Conservation (phyloP, 2,797 vertebrate species). For the Vespertilio murinus region DNA sequence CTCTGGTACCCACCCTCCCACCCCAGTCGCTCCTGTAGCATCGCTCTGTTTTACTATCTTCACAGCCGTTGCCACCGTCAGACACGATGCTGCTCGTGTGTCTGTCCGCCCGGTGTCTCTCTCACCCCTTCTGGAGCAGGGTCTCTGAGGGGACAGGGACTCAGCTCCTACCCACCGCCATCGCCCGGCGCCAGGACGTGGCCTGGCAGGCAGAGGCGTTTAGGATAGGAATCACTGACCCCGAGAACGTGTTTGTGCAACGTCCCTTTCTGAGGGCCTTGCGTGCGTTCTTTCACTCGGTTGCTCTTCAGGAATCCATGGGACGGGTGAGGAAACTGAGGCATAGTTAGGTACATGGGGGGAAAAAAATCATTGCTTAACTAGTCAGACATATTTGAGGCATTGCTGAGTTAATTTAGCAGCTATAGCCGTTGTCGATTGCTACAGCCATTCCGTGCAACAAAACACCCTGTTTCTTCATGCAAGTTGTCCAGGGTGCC, state of each 20-base stretch:
- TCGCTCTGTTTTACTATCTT: not conserved
- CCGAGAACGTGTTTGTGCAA: accelerated
- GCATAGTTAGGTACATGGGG: not conserved
- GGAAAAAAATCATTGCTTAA: not conserved
- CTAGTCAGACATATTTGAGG: not conserved
- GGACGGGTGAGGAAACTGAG: not conserved
- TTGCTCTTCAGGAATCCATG: not conserved
- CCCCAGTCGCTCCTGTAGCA: not conserved
- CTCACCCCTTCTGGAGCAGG: not conserved
- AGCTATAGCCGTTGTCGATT: not conserved
- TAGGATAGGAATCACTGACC: accelerated
- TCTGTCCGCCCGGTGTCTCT: not conserved
- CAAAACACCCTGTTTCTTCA: not conserved
- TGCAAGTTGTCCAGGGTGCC: not conserved
- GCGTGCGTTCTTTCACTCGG: not conserved
- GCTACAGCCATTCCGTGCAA: not conserved
- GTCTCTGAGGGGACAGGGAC: too few species aligned
- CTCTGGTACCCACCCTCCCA: not conserved
- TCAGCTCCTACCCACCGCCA: not conserved
- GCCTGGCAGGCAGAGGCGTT: accelerated
- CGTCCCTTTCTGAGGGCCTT: not conserved
- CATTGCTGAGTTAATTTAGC: not conserved
- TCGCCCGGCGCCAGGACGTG: not conserved
- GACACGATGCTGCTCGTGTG: not conserved
- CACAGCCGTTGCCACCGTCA: accelerated